These are phyloP conservation scores for Metacarcinus magister DNA, from an alignment of 2,888 invertebrate genomes.

Conservation along the genomic window DNA sequence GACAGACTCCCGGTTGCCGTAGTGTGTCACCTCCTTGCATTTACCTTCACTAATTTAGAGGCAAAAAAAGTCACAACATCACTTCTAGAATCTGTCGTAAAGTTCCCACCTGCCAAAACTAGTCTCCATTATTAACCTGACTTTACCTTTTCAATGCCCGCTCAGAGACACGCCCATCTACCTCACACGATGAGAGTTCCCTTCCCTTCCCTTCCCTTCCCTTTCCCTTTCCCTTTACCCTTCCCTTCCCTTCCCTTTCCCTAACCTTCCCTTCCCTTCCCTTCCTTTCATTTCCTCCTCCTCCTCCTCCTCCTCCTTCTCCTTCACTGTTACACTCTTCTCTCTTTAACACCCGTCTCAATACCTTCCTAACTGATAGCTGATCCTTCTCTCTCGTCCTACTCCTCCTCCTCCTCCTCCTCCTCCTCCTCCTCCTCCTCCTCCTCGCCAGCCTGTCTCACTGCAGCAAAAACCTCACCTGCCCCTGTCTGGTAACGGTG, in stretches of 20 bases:
- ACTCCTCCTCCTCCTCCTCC: conserved; percentile 19
- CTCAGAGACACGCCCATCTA: not conserved
- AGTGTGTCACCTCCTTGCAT: not conserved
- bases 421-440: not conserved
- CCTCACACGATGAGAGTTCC: not conserved
- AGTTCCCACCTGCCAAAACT: not conserved
- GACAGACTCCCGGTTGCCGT: not conserved
- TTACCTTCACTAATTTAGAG: not conserved
- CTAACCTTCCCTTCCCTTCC: not conserved
- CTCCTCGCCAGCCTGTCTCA: not conserved
- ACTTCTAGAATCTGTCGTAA: not conserved
- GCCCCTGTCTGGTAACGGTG: conserved; percentile 17
- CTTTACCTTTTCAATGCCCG: not conserved
- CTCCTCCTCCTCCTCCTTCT: conserved; percentile 31
- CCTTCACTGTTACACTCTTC: not conserved
- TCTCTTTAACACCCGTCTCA: not conserved
- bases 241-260: not conserved
- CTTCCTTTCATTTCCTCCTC: conserved; percentile 8
- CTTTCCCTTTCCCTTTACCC: not conserved
- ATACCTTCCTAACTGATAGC: not conserved
- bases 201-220: not conserved
- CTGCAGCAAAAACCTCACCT: conserved; percentile 41
- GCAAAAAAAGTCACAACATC: not conserved
- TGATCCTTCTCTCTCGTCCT: not conserved
- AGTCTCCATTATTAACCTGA: not conserved